phyloP scores from a whole-genome alignment of 2,888 invertebrate species.

The Uropetala carovei region DNA sequence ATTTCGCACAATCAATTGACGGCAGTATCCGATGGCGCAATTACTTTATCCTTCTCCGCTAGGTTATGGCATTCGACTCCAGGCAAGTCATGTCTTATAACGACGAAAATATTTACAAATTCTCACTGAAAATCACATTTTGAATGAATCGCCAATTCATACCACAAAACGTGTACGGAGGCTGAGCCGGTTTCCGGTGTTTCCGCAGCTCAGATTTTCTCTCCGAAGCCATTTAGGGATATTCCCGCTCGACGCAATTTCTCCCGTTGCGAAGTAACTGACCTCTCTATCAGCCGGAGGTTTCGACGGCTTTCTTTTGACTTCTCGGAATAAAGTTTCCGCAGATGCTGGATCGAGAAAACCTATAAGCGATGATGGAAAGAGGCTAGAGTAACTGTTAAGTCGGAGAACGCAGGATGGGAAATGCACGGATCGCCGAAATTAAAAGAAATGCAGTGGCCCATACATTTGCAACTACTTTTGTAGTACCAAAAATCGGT shows the following conservation, averaged over 20 bases:
- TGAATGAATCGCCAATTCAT: too few species aligned
- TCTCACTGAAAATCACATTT: too few species aligned
- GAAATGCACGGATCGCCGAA: not conserved
- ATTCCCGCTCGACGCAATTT: not conserved
- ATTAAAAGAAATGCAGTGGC: not conserved
- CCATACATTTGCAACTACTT: too few species aligned
- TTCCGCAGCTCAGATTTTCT: not conserved
- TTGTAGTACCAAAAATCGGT: too few species aligned
- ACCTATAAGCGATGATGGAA: not conserved
- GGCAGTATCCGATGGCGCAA: too few species aligned
- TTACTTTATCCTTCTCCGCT: too few species aligned
- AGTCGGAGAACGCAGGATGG: not conserved
- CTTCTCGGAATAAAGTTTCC: conserved; percentile 22
- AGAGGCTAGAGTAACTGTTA: conserved; percentile 44
- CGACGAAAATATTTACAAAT: too few species aligned
- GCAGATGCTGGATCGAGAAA: conserved; percentile 5
- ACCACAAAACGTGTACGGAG: too few species aligned
- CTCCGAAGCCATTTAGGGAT: not conserved
- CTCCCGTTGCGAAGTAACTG: conserved; percentile 9
- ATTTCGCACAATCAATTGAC: too few species aligned
- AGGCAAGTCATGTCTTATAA: too few species aligned
- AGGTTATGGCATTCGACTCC: too few species aligned
- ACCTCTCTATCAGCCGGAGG: conserved; percentile 5
- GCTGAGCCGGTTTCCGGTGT: too few species aligned
- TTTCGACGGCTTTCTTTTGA: conserved; percentile 50